A percentile compares a stretch with the other conserved stretches of the same genome.
These are phyloP conservation scores for Takifugu rubripes DNA, from an alignment of 2,797 vertebrate genomes.

Conservation along the genomic window DNA sequence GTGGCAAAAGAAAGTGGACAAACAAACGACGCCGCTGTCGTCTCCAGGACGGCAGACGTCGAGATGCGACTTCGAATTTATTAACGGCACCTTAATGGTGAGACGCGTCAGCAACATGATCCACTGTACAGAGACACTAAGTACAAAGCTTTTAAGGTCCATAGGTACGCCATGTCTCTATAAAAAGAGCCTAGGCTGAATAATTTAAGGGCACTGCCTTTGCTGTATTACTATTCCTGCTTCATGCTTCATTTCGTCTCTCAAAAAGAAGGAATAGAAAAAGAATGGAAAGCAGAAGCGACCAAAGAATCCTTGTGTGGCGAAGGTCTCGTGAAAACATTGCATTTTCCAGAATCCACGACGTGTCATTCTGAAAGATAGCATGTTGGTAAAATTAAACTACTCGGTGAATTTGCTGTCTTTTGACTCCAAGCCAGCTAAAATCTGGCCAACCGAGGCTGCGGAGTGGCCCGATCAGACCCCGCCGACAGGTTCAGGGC, in stretches of 20 bases:
- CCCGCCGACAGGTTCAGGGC: constrained; percentile 48
- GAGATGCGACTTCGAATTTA: constrained; percentile 34
- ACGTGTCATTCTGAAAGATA: too few species aligned
- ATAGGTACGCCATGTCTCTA: constrained; percentile 66
- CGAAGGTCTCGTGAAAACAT: too few species aligned
- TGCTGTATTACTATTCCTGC: constrained; percentile 61
- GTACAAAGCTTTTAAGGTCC: constrained; percentile 61
- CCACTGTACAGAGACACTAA: constrained; percentile 47
- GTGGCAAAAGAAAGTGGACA: constrained; percentile 52
- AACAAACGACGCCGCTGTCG: constrained; percentile 55
- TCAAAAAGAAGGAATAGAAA: constrained; percentile 31
- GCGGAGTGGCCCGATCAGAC: constrained; percentile 12
- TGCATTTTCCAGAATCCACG: too few species aligned
- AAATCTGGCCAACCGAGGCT: background rate
- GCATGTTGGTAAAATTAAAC: too few species aligned
- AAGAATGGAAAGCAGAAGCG: constrained; percentile 16
- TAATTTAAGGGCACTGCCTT: constrained; percentile 69
- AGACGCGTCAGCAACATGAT: constrained; percentile 58
- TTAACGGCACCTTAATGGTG: constrained; percentile 34
- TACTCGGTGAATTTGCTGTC: too few species aligned
- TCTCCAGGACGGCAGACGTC: constrained; percentile 52
- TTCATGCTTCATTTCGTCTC: constrained; percentile 47
- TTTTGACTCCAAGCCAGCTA: too few species aligned
- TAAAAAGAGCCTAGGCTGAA: constrained; percentile 63
- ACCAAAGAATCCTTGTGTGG: background rate